Percentiles rank a stretch among this genome's conserved stretches.
These are phyloP conservation scores for Pseudoips prasinana DNA, from an alignment of 2,888 invertebrate genomes.

Conservation along the genomic window DNA sequence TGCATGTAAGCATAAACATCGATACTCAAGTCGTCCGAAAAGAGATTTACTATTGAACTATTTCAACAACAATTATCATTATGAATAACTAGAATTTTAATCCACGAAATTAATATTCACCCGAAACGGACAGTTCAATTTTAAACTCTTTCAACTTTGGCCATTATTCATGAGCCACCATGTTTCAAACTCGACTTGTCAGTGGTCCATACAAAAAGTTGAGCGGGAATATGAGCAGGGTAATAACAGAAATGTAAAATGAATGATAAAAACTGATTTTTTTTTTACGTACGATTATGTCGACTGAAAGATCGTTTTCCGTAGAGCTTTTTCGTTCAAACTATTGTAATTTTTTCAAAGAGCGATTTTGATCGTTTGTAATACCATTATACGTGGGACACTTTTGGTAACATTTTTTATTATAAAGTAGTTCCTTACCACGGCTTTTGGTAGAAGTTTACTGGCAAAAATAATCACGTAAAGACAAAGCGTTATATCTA, in stretches of 20 bases:
- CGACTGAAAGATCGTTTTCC: no score
- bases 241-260: conserved; percentile 28
- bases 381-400: no score
- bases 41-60: conserved; percentile 16
- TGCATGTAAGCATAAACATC: no score
- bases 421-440: no score
- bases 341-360: no score
- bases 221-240: conserved; percentile 23
- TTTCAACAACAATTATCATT: conserved; percentile 39
- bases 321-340: no score
- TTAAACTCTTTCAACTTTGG: conserved; percentile 68
- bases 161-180: conserved; percentile 62
- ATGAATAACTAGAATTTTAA: conserved; percentile 46
- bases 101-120: conserved; percentile 62
- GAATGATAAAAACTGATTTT: conserved; percentile 18
- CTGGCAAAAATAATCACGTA: no score
- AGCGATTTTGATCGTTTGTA: no score
- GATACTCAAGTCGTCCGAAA: background rate
- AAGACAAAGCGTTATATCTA: no score
- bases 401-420: no score
- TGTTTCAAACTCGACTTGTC: conserved; percentile 55
- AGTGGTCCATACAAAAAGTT: conserved; percentile 54
- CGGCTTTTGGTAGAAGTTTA: no score
- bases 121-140: conserved; percentile 61
- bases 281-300: no score